Percentiles rank a stretch among this genome's conserved stretches.
These are phyloP conservation scores for Brachyistius frenatus DNA, from an alignment of 2,113 vertebrate species.

Conservation along the genomic window DNA sequence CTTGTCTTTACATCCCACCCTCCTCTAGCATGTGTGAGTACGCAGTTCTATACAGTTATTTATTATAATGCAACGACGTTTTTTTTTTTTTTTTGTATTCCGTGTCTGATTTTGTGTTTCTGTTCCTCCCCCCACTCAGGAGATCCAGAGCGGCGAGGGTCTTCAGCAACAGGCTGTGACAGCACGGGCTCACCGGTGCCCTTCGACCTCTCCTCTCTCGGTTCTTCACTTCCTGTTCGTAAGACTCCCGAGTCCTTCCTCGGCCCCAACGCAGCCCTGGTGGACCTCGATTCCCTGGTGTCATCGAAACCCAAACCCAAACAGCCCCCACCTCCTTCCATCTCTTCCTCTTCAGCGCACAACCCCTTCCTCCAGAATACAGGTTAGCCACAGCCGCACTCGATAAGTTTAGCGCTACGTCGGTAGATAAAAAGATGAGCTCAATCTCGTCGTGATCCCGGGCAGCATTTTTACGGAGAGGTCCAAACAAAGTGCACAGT, in stretches of 20 bases:
- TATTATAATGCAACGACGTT: not conserved
- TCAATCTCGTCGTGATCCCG: no score
- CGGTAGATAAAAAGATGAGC: no score
- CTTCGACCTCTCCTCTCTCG: constrained; percentile 87
- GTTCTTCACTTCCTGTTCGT: constrained; percentile 87
- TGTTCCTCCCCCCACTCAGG: constrained; percentile 51
- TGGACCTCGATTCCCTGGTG: constrained; percentile 91
- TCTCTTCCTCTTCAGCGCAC: constrained; percentile 84
- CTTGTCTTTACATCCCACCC: constrained; percentile 71
- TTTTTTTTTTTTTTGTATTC: not conserved
- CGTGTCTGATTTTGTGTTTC: not conserved
- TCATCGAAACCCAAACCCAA: constrained; percentile 88
- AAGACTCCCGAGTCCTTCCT: constrained; percentile 94
- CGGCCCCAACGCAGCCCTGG: constrained; percentile 92
- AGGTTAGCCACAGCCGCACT: constrained; percentile 63
- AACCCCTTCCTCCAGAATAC: constrained; percentile 91
- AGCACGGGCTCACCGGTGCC: constrained; percentile 84
- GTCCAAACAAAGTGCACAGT: no score
- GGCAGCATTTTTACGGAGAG: no score
- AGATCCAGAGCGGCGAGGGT: constrained; percentile 80
- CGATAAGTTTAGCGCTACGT: no score
- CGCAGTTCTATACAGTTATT: not conserved
- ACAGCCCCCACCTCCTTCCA: constrained; percentile 83
- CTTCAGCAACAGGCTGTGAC: constrained; percentile 71
- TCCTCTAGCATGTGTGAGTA: constrained; percentile 45